Evolutionary conservation across 2,888 invertebrate species (phyloP).

Genomic region (Elysia crispata): DNA sequence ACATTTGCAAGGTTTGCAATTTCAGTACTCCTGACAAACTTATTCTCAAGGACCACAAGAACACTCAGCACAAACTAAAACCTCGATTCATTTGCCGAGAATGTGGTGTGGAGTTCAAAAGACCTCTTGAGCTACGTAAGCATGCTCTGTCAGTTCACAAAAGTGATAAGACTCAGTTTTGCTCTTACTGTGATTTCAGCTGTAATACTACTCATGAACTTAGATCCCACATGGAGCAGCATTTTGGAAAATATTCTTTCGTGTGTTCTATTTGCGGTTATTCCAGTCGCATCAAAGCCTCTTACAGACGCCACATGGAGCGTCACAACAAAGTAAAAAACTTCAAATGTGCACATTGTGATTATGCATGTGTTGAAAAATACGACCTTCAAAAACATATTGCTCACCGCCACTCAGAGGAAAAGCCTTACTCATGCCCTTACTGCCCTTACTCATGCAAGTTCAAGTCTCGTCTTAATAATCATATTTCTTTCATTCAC

Average conservation of each 20-base stretch:
- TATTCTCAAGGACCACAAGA: slow-evolving; percentile 39
- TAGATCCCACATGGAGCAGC: slow-evolving; percentile 43
- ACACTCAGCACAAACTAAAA: slow-evolving; percentile 34
- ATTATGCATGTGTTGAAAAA: slow-evolving; percentile 46
- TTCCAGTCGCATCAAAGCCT: slow-evolving; percentile 40
- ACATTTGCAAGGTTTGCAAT: slow-evolving; percentile 38
- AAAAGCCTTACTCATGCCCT: slow-evolving; percentile 43
- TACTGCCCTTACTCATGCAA: slow-evolving; percentile 42
- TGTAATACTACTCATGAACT: slow-evolving; percentile 39
- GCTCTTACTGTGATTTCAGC: slow-evolving; percentile 45
- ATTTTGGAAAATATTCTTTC: slow-evolving; percentile 44
- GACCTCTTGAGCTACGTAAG: slow-evolving; percentile 35
- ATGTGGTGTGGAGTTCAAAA: slow-evolving; percentile 34
- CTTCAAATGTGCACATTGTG: slow-evolving; percentile 37
- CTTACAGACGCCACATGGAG: slow-evolving; percentile 43
- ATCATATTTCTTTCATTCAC: slow-evolving; percentile 46
- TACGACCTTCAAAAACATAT: slow-evolving; percentile 46
- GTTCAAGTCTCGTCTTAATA: slow-evolving; percentile 42
- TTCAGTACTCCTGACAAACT: slow-evolving; percentile 42
- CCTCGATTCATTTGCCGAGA: slow-evolving; percentile 26
- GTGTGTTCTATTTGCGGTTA: slow-evolving; percentile 44
- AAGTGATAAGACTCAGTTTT: slow-evolving; percentile 39
- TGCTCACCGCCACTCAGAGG: slow-evolving; percentile 36
- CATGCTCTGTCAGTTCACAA: slow-evolving; percentile 46
- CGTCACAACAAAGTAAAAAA: slow-evolving; percentile 45